Evolutionary conservation across 2,113 vertebrate species (phyloP).

Genomic region (Elephas maximus): DNA sequence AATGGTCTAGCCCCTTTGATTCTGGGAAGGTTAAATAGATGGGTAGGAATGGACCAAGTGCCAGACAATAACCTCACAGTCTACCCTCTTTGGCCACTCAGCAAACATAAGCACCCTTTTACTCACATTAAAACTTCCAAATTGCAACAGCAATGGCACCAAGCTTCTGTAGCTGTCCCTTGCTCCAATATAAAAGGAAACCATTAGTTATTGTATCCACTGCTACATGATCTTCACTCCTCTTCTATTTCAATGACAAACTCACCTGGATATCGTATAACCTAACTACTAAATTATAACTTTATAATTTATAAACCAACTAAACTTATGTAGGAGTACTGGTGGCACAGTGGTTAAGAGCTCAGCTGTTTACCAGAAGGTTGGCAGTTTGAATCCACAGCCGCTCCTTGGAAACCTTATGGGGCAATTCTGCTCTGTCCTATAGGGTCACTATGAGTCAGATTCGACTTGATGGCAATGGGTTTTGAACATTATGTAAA

Average conservation of each 20-base stretch:
- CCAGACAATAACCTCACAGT: not conserved
- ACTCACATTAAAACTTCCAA: not conserved
- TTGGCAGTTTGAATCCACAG: not conserved
- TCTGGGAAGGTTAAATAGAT: not conserved
- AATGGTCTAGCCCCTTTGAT: not conserved
- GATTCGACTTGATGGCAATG: not conserved
- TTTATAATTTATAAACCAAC: not conserved
- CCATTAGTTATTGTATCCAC: not conserved
- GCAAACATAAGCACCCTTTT: not conserved
- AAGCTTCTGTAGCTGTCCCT: not conserved
- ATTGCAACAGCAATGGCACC: not conserved
- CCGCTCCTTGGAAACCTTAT: not conserved
- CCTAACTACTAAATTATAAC: not conserved
- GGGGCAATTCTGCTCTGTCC: too few relatives aligned
- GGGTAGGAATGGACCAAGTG: not conserved
- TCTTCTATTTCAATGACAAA: conserved; percentile 20
- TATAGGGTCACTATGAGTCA: not conserved
- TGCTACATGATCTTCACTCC: not conserved
- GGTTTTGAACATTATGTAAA: not conserved
- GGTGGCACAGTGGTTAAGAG: too few relatives aligned
- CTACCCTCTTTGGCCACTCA: not conserved
- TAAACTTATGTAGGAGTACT: not conserved
- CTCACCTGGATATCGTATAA: not conserved
- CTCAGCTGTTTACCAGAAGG: not conserved
- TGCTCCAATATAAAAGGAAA: not conserved